Percentiles rank a stretch among this genome's conserved stretches.
Evolutionary conservation across 2,888 invertebrate genomes (phyloP).

Genomic region (Tetranychus truncatus): DNA sequence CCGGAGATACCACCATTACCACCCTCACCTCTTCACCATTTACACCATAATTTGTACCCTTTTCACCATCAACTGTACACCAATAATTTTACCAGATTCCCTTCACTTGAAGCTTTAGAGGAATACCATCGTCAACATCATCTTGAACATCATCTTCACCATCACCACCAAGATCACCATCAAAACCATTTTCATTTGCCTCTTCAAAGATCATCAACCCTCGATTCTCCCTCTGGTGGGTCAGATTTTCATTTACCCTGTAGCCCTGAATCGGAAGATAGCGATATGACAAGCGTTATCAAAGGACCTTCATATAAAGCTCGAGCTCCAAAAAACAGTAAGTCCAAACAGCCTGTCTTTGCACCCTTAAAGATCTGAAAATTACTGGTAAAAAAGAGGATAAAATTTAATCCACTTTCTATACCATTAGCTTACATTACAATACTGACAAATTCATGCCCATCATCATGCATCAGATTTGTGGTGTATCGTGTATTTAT

Average conservation of each 20-base stretch:
- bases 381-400: too few species aligned
- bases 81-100: neutral
- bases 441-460: too few species aligned
- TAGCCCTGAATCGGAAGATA: constrained; percentile 18
- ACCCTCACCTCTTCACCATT: neutral
- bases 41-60: neutral
- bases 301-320: constrained; percentile 24
- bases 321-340: constrained; percentile 23
- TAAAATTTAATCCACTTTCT: too few species aligned
- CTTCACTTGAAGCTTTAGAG: too few species aligned
- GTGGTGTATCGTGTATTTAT: too few species aligned
- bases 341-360: constrained; percentile 13
- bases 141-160: constrained; percentile 9
- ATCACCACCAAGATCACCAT: constrained; percentile 8
- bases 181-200: too few species aligned
- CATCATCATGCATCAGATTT: too few species aligned
- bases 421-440: too few species aligned
- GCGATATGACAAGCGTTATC: constrained; percentile 14
- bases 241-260: constrained; percentile 4
- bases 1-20: neutral
- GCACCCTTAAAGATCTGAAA: neutral
- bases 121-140: neutral
- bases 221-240: neutral
- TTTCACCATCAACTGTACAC: neutral
- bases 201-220: too few species aligned